Percentiles rank a stretch among this genome's conserved stretches.
phyloP scores from a whole-genome alignment of 2,797 vertebrate species.

The Leptatherina wallacei region DNA sequence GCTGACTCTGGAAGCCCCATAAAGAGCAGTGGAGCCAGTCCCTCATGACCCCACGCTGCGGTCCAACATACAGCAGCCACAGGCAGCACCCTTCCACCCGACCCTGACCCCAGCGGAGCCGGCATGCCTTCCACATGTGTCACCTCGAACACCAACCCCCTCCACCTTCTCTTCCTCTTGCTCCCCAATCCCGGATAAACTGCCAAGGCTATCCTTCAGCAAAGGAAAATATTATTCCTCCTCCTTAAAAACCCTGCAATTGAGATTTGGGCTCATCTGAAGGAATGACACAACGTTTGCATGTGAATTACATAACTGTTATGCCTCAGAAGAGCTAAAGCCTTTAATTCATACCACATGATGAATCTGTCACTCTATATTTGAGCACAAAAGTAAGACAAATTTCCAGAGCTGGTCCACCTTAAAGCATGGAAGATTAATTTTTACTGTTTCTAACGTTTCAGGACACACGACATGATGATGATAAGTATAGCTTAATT shows the following conservation, averaged over 20 bases:
- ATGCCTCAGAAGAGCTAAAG: slow-evolving; percentile 86
- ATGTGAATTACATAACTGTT: slow-evolving; percentile 90
- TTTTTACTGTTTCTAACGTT: slow-evolving; percentile 71
- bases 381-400: slow-evolving; percentile 85
- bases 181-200: slow-evolving; percentile 69
- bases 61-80: slow-evolving; percentile 54
- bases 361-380: slow-evolving; percentile 85
- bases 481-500: slow-evolving; percentile 34
- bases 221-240: slow-evolving; percentile 81
- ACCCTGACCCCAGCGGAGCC: slow-evolving; percentile 63
- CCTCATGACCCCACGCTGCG: slow-evolving; percentile 56
- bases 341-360: slow-evolving; percentile 89
- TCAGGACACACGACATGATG: slow-evolving; percentile 52
- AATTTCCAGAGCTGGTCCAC: slow-evolving; percentile 83
- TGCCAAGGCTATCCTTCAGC: slow-evolving; percentile 67
- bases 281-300: slow-evolving; percentile 86
- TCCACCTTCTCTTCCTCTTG: slow-evolving; percentile 23
- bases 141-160: slow-evolving; percentile 49
- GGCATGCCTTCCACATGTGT: slow-evolving; percentile 79
- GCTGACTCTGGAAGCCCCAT: slow-evolving; percentile 72
- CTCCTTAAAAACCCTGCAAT: slow-evolving; percentile 60
- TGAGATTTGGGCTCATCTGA: slow-evolving; percentile 79
- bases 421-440: slow-evolving; percentile 77
- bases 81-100: slow-evolving; percentile 50
- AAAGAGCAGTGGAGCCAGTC: slow-evolving; percentile 75